phyloP scores from a whole-genome alignment of 2,113 vertebrate species.

The Sorex araneus region DNA sequence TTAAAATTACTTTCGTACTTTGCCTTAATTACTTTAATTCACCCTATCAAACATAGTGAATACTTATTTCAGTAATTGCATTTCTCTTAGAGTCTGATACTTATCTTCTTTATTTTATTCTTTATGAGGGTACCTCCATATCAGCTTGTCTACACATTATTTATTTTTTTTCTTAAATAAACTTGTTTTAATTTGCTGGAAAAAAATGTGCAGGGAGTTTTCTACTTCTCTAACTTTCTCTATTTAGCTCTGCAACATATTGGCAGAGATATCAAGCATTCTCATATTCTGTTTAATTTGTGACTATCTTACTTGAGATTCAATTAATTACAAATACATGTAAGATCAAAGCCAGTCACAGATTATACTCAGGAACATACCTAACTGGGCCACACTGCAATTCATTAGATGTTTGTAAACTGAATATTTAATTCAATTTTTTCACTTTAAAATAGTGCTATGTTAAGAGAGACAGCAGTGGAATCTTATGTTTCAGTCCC shows the following conservation, averaged over 20 bases:
- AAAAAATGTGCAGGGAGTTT: background rate
- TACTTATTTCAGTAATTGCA: too few species aligned
- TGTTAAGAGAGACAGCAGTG: background rate
- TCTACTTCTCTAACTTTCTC: background rate
- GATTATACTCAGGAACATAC: background rate
- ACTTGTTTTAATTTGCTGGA: background rate
- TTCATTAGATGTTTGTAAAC: background rate
- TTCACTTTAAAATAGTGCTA: background rate
- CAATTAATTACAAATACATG: background rate
- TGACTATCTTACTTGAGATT: background rate
- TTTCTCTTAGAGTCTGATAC: too few species aligned
- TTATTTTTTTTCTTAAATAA: too few species aligned
- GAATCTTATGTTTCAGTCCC: background rate
- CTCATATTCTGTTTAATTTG: background rate
- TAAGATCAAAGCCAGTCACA: background rate
- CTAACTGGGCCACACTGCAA: background rate
- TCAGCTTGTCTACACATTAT: too few species aligned
- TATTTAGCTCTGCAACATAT: background rate
- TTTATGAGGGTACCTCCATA: too few species aligned
- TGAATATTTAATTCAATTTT: constrained; percentile 13
- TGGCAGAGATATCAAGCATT: background rate
- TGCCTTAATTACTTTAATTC: too few species aligned
- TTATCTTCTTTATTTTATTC: too few species aligned
- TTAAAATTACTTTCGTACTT: too few species aligned
- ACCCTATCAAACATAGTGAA: too few species aligned